Evolutionary conservation across 2,797 vertebrate species (phyloP).

Genomic region (Gallinago stenura): DNA sequence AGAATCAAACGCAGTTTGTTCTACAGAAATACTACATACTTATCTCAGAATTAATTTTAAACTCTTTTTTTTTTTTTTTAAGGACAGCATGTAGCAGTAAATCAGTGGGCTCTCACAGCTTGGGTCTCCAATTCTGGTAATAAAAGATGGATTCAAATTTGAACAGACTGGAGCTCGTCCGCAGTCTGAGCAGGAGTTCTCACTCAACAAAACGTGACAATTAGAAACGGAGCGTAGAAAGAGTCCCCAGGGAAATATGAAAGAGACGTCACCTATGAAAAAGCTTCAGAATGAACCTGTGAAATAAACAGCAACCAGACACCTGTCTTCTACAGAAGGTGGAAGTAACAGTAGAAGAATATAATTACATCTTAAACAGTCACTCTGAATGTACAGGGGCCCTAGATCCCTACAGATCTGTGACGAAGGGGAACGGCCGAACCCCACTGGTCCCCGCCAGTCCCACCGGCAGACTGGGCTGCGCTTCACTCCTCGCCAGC

Average conservation of each 20-base stretch:
- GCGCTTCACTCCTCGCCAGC: slow-evolving; percentile 87
- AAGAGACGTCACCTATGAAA: slow-evolving; percentile 48
- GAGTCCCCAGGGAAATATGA: slow-evolving; percentile 4
- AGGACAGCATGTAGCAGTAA: neutral
- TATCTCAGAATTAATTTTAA: neutral
- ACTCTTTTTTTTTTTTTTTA: neutral
- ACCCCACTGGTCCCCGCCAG: slow-evolving; percentile 34
- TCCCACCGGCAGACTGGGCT: neutral
- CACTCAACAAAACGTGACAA: neutral
- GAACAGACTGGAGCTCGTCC: neutral
- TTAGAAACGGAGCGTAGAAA: slow-evolving; percentile 30
- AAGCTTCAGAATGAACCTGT: slow-evolving; percentile 53
- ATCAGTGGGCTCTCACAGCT: neutral
- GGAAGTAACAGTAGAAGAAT: slow-evolving; percentile 66
- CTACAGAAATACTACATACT: neutral
- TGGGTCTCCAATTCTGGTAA: neutral
- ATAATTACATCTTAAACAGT: slow-evolving; percentile 66
- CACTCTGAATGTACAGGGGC: slow-evolving; percentile 36
- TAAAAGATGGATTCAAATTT: neutral
- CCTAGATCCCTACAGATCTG: neutral
- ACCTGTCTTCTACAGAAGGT: slow-evolving; percentile 49
- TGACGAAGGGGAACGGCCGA: neutral
- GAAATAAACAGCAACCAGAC: slow-evolving; percentile 49
- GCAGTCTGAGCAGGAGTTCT: slow-evolving; percentile 28
- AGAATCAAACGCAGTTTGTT: neutral